Evolutionary conservation across 2,113 vertebrate species (phyloP), one percentile per base, ranked within the genome.

Genomic region (Sardina pilchardus): DNA sequence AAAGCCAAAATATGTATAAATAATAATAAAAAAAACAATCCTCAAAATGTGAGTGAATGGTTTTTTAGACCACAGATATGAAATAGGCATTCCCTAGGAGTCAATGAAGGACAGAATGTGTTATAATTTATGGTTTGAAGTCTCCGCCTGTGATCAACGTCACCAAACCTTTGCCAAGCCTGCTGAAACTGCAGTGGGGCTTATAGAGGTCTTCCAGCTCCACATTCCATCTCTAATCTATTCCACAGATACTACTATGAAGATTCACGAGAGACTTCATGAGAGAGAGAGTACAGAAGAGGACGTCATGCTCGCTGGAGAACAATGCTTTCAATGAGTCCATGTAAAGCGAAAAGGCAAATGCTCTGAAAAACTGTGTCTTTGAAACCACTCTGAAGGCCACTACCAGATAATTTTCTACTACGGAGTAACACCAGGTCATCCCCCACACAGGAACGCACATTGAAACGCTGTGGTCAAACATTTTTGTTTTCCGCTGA

Each of bases 221-320:
- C 88, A 89, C 89, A 88, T 90, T 89, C 87, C 83, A 84, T 16
- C 10, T 16, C 16, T 90, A 88, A 91, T 92, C 81, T 82, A 30
- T 90, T 91, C 86, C 85, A 82, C 43, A 48, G 89, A 75, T 75
- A 75, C 26, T 34, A 34, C 63, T 34, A n/a, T 71, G n/a, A 14
- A 34, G n/a, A 71, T 71, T 34, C 67, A 30, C 26, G 14, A 14
- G 6, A n/a, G n/a, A n/a, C n/a, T n/a, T n/a, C n/a, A n/a, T n/a
- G n/a, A n/a, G n/a, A n/a, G n/a, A 30, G 67, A 14, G 67, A 34
- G 67, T 14, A 63, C 67, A 75, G n/a, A 14, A 34, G 26, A 75
- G 1, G 9, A 75, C 67, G 67, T 75, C 67, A 75, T 75, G 26
- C 10, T 14, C 26, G 30, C 67, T 75, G 67, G 67, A 75, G 67